A percentile compares a stretch with the other conserved stretches of the same genome.
Evolutionary conservation across 2,797 vertebrate species (phyloP).

Genomic region (Ctenopoma kingsleyae): DNA sequence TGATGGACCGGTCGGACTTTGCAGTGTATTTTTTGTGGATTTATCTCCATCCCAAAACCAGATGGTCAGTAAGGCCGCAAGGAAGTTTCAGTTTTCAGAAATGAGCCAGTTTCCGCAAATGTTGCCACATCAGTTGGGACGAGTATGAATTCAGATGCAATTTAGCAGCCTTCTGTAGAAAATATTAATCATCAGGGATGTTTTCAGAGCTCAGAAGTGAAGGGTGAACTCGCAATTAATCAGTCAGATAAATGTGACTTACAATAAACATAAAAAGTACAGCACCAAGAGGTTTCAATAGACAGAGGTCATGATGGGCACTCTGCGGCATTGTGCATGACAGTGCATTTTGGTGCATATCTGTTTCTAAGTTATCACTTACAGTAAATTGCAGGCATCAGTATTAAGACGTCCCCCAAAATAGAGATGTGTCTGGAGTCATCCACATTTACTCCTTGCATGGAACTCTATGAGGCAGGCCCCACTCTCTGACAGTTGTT

Average conservation of each 20-base stretch:
- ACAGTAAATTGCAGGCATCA: background rate
- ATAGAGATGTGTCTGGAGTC: background rate
- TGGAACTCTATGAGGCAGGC: background rate
- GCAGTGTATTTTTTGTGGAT: slow-evolving; percentile 19
- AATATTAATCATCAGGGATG: slow-evolving; percentile 20
- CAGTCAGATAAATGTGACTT: background rate
- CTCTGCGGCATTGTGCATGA: background rate
- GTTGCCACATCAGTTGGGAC: slow-evolving; percentile 5
- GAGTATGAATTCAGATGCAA: slow-evolving; percentile 13
- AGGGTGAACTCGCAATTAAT: slow-evolving; percentile 6
- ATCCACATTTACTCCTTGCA: background rate
- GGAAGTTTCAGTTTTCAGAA: slow-evolving; percentile 22
- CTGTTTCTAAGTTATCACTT: background rate
- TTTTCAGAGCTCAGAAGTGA: slow-evolving; percentile 6
- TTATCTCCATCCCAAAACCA: slow-evolving; percentile 40
- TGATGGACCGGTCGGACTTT: slow-evolving; percentile 25
- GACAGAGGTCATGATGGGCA: too few relatives aligned
- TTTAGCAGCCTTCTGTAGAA: background rate
- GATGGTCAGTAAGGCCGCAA: slow-evolving; percentile 36
- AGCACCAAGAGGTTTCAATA: background rate
- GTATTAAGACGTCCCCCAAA: background rate
- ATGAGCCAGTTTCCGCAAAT: slow-evolving; percentile 32
- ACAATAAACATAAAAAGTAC: background rate
- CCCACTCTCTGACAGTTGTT: slow-evolving; percentile 1
- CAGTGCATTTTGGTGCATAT: background rate